Evolutionary conservation across 2,888 invertebrate genomes (phyloP).

Genomic region (Hofmannophila pseudospretella): DNA sequence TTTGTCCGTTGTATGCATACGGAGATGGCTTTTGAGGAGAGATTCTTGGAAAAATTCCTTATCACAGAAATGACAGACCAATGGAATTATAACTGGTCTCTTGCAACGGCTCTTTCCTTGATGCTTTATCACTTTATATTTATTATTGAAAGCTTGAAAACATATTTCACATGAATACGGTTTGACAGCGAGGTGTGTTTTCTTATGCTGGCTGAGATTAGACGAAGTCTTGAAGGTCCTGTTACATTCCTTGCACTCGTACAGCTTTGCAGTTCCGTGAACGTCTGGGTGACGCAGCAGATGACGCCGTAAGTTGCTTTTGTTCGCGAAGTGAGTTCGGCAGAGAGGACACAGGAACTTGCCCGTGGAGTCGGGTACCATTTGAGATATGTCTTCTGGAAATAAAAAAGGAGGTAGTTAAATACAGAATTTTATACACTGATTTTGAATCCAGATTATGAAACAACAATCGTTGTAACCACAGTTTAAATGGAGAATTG

Average conservation of each 20-base stretch:
- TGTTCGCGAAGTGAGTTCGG: neutral
- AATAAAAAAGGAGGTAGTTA: no score
- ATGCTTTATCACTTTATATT: slow-evolving; percentile 26
- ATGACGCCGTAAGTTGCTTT: neutral
- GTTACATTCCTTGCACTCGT: neutral
- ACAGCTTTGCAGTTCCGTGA: neutral
- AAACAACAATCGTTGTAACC: no score
- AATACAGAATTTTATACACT: no score
- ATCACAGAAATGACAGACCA: slow-evolving; percentile 22
- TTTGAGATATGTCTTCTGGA: neutral
- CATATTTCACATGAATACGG: slow-evolving; percentile 17
- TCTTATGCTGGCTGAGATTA: neutral
- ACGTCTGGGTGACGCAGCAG: no score
- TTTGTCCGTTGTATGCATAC: slow-evolving; percentile 19
- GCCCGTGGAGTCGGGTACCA: neutral
- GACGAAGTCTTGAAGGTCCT: neutral
- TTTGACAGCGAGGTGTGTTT: slow-evolving; percentile 13
- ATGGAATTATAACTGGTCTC: neutral
- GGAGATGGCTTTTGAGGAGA: slow-evolving; percentile 25
- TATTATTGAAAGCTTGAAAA: slow-evolving; percentile 9
- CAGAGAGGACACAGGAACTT: neutral
- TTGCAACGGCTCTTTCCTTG: slow-evolving; percentile 22
- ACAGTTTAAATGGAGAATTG: no score
- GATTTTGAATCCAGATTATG: no score
- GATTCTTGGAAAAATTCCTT: slow-evolving; percentile 17